A percentile compares a stretch with the other conserved stretches of the same genome.
Conservation (phyloP, 2,797 vertebrate genomes). For the Emys orbicularis region DNA sequence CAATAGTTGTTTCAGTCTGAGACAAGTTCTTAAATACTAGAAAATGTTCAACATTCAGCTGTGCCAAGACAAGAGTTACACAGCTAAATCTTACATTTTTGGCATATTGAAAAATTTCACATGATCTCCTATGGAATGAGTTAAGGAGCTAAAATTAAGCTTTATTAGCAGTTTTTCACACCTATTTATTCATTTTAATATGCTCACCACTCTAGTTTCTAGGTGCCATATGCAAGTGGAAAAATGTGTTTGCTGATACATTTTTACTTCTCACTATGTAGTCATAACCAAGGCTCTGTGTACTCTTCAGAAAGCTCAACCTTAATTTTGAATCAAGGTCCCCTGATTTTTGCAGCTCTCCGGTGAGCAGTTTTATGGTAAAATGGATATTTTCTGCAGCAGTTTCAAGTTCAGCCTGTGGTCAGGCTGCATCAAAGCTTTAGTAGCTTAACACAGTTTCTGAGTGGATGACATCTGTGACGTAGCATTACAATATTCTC, state of each 20-base stretch:
- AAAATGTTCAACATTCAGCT: background rate
- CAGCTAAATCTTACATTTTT: background rate
- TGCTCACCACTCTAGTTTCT: background rate
- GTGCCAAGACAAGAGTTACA: background rate
- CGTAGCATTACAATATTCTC: background rate
- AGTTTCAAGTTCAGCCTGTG: background rate
- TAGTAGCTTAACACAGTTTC: background rate
- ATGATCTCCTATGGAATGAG: background rate
- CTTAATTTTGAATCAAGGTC: background rate
- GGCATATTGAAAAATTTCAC: background rate
- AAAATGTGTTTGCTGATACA: background rate
- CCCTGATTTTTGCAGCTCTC: background rate
- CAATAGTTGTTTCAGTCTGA: background rate
- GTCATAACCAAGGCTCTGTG: background rate
- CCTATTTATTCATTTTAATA: background rate
- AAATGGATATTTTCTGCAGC: background rate
- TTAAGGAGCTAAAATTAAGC: background rate
- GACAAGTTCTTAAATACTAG: background rate
- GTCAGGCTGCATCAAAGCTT: background rate
- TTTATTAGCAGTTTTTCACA: background rate
- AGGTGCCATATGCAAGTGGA: background rate
- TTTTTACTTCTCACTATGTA: background rate
- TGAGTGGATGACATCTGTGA: background rate
- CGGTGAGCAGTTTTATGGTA: background rate
- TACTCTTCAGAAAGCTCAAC: background rate